phyloP scores from a whole-genome alignment of 2,797 vertebrate species.

The Eulemur mongoz region DNA sequence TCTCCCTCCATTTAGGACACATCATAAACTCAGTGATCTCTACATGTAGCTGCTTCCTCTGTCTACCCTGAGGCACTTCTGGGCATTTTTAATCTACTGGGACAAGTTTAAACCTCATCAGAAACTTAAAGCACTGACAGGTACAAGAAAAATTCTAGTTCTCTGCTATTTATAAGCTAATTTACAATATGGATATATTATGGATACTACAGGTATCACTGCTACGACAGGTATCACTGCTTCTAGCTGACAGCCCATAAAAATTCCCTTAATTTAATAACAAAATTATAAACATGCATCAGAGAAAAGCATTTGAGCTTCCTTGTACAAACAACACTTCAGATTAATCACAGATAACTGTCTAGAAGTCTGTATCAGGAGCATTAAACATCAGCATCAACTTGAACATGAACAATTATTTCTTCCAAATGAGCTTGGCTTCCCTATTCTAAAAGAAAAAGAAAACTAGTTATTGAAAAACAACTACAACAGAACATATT shows the following conservation, averaged over 20 bases:
- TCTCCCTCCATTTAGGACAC: background rate
- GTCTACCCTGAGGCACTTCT: conserved; percentile 58
- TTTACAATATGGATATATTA: background rate
- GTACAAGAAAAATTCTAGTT: conserved; percentile 29
- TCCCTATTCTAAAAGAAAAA: background rate
- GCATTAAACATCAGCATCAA: conserved; percentile 58
- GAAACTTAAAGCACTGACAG: conserved; percentile 56
- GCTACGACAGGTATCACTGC: background rate
- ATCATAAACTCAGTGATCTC: background rate
- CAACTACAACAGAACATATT: background rate
- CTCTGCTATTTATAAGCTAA: background rate
- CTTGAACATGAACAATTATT: background rate
- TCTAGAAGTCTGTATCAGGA: background rate
- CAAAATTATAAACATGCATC: conserved; percentile 49
- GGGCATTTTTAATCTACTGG: conserved; percentile 57
- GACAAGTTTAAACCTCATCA: conserved; percentile 17
- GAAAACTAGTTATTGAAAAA: background rate
- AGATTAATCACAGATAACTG: conserved; percentile 37
- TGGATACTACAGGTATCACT: conserved; percentile 41
- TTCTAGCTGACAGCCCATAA: conserved; percentile 51
- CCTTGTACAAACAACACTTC: conserved; percentile 15
- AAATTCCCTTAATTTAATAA: conserved; percentile 52
- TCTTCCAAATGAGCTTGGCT: conserved; percentile 50
- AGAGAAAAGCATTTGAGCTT: conserved; percentile 62
- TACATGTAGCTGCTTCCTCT: conserved; percentile 30